phyloP scores from a whole-genome alignment of 2,113 vertebrate species.

The Etheostoma cragini region DNA sequence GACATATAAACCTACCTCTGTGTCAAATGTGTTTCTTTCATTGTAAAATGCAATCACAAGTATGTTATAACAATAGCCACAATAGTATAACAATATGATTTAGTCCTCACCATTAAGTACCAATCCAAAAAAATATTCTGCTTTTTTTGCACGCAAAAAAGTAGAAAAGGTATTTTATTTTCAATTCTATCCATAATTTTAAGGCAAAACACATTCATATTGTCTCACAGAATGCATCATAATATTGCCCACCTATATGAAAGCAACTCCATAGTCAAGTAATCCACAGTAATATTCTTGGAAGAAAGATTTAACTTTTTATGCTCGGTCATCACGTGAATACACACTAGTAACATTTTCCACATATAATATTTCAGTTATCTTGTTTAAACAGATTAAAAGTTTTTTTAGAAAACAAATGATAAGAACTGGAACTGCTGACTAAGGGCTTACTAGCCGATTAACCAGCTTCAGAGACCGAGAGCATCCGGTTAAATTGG shows the following conservation, averaged over 20 bases:
- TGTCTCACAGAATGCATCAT: neutral
- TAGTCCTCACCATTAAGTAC: too few relatives aligned
- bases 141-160: too few relatives aligned
- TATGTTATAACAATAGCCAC: neutral
- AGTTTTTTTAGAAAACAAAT: slow-evolving; percentile 28
- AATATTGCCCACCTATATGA: neutral
- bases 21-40: too few relatives aligned
- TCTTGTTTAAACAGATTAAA: slow-evolving; percentile 12
- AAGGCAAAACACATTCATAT: neutral
- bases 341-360: neutral
- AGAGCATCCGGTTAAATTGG: slow-evolving; percentile 42
- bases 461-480: slow-evolving; percentile 21
- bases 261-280: neutral
- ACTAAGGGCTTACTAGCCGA: slow-evolving; percentile 21
- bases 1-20: too few relatives aligned
- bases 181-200: neutral
- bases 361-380: slow-evolving; percentile 2
- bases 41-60: neutral
- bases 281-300: slow-evolving; percentile 11
- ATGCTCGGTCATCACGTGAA: slow-evolving; percentile 9
- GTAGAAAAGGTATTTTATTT: too few relatives aligned
- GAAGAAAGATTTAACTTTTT: slow-evolving; percentile 15
- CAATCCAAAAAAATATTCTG: too few relatives aligned
- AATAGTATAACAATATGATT: neutral
- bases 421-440: slow-evolving; percentile 17